Percentiles rank a stretch among this genome's conserved stretches.
These are phyloP conservation scores for Phoenicopterus ruber DNA, from an alignment of 2,113 vertebrate species.

Conservation along the genomic window DNA sequence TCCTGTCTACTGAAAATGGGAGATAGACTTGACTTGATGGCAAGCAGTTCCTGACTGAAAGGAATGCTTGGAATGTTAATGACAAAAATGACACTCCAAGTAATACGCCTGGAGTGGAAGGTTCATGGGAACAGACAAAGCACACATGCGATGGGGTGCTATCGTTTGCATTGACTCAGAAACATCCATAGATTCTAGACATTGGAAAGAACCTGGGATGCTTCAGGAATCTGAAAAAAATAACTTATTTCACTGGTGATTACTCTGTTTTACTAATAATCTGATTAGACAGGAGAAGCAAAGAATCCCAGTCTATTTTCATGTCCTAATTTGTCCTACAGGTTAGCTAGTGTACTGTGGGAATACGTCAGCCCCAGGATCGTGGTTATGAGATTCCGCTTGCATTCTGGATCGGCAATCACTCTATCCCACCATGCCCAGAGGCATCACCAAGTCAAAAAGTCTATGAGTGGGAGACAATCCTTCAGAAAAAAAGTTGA, in stretches of 20 bases:
- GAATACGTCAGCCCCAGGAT: neutral
- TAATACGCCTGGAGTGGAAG: neutral
- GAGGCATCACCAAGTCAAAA: neutral
- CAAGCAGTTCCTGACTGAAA: neutral
- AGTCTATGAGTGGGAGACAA: neutral
- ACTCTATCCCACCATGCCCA: neutral
- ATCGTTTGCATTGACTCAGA: neutral
- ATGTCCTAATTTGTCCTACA: neutral
- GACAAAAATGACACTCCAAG: neutral
- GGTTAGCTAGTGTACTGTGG: neutral
- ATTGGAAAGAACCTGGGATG: neutral
- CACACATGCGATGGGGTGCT: neutral
- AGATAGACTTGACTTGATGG: neutral
- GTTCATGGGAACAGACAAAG: neutral
- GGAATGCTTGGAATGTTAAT: neutral
- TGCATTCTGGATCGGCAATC: neutral
- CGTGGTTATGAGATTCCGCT: neutral
- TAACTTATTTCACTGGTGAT: neutral
- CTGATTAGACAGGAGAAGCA: neutral
- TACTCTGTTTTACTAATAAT: neutral
- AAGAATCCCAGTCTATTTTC: neutral
- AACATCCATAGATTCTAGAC: neutral
- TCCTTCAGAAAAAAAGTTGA: neutral
- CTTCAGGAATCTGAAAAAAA: neutral
- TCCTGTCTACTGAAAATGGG: neutral